Percentiles rank a stretch among this genome's conserved stretches.
These are phyloP conservation scores for Stramonita haemastoma DNA, from an alignment of 2,888 invertebrate genomes.

Conservation along the genomic window DNA sequence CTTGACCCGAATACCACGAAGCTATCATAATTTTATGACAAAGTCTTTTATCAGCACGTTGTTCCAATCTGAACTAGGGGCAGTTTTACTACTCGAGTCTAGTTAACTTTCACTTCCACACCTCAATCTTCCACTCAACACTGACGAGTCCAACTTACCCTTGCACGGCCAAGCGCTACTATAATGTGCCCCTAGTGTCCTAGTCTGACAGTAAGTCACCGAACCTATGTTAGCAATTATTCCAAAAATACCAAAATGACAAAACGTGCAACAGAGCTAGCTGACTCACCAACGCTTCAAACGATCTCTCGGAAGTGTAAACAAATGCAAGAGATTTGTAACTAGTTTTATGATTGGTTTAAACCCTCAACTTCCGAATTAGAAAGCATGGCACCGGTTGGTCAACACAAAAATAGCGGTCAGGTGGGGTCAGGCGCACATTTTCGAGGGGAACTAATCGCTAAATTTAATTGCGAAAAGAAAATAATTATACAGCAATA, in stretches of 20 bases:
- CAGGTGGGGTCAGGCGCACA: background rate
- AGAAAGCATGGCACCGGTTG: background rate
- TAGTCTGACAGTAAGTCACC: no score
- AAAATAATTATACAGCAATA: no score
- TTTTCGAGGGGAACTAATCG: background rate
- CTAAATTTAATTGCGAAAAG: no score
- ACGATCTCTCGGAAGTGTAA: conserved; percentile 14
- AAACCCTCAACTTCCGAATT: background rate
- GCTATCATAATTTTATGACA: no score
- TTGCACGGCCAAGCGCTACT: no score
- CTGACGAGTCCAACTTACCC: background rate
- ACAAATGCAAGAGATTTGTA: background rate
- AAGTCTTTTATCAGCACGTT: no score
- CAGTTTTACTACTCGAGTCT: no score
- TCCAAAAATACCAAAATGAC: background rate
- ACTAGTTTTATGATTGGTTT: background rate
- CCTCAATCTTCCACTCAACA: no score
- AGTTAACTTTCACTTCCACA: no score
- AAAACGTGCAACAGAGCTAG: background rate
- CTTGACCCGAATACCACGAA: no score
- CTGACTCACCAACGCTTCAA: conserved; percentile 13
- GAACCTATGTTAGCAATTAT: background rate
- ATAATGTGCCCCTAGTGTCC: no score
- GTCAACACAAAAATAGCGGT: background rate
- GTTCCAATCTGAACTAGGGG: no score